phyloP scores from a whole-genome alignment of 2,888 invertebrate species.

The Cephus pulcher region DNA sequence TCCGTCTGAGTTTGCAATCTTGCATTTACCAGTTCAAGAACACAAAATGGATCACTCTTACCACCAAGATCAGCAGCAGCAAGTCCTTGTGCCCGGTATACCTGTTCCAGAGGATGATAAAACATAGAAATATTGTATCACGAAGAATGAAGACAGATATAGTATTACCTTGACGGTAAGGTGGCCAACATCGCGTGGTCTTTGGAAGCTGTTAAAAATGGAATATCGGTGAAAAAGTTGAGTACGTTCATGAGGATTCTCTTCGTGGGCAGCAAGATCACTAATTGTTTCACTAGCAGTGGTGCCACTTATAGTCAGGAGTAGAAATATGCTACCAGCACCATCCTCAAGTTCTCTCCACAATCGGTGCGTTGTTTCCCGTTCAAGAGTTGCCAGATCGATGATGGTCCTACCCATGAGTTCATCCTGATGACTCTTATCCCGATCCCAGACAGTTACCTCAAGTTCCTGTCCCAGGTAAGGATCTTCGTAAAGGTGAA shows the following conservation, averaged over 20 bases:
- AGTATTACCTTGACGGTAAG: constrained; percentile 91
- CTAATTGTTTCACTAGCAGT: constrained; percentile 93
- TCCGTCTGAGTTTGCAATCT: constrained; percentile 98
- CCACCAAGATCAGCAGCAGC: constrained; percentile 96
- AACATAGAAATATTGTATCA: neutral
- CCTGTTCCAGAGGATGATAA: constrained; percentile 38
- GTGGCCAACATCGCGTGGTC: constrained; percentile 90
- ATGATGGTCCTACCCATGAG: constrained; percentile 87
- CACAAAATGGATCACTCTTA: constrained; percentile 99
- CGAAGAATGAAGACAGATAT: neutral
- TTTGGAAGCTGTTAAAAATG: constrained; percentile 72
- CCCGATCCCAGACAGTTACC: constrained; percentile 92
- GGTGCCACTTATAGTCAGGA: constrained; percentile 95
- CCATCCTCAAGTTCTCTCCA: constrained; percentile 93
- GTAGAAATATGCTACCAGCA: constrained; percentile 84
- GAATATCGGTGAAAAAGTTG: constrained; percentile 53
- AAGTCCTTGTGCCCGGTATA: constrained; percentile 78
- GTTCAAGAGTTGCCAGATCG: constrained; percentile 84
- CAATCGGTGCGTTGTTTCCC: constrained; percentile 91
- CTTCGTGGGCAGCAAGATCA: constrained; percentile 87
- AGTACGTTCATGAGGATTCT: constrained; percentile 79
- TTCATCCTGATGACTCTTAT: constrained; percentile 85
- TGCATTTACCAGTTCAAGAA: constrained; percentile 93
- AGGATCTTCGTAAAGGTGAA: constrained; percentile 92
- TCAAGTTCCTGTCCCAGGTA: constrained; percentile 88